Evolutionary conservation across 1,140 invertebrate species (phyloP).

Genomic region (Lerema accius): DNA sequence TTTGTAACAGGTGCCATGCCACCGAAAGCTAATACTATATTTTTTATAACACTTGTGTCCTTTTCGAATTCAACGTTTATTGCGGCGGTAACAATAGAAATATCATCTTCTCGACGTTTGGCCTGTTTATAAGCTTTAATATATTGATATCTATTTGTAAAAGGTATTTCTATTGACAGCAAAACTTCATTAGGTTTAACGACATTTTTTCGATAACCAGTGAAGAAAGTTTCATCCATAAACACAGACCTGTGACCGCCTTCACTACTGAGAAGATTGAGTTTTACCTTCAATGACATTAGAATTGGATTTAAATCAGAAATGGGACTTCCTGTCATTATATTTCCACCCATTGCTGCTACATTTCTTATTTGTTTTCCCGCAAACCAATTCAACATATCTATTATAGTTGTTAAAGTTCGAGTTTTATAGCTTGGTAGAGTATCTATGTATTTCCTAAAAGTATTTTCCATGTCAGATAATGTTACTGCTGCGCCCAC

Average conservation of each 20-base stretch:
- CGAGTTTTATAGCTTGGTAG: slow-evolving; percentile 88
- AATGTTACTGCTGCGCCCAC: slow-evolving; percentile 94
- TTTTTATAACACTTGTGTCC: slow-evolving; percentile 84
- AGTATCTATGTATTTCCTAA: slow-evolving; percentile 85
- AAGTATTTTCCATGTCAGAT: slow-evolving; percentile 87
- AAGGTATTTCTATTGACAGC: slow-evolving; percentile 88
- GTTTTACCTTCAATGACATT: slow-evolving; percentile 88
- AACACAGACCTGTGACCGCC: slow-evolving; percentile 85
- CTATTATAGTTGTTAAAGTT: slow-evolving; percentile 88
- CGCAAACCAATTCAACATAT: slow-evolving; percentile 97
- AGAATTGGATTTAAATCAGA: slow-evolving; percentile 97
- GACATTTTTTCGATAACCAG: slow-evolving; percentile 93
- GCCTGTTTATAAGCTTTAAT: slow-evolving; percentile 96
- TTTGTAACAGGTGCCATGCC: slow-evolving; percentile 96
- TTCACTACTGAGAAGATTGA: slow-evolving; percentile 80
- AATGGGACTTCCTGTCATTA: slow-evolving; percentile 98
- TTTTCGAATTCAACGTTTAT: slow-evolving; percentile 87
- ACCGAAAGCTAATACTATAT: slow-evolving; percentile 90
- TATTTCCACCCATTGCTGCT: slow-evolving; percentile 95
- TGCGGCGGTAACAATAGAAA: slow-evolving; percentile 96
- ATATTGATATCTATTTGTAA: slow-evolving; percentile 88
- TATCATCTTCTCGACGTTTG: slow-evolving; percentile 96
- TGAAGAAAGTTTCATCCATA: slow-evolving; percentile 95
- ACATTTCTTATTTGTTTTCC: slow-evolving; percentile 96
- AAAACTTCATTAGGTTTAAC: slow-evolving; percentile 92